Evolutionary conservation across 2,797 vertebrate species (phyloP).

Genomic region (Thunnus albacares): DNA sequence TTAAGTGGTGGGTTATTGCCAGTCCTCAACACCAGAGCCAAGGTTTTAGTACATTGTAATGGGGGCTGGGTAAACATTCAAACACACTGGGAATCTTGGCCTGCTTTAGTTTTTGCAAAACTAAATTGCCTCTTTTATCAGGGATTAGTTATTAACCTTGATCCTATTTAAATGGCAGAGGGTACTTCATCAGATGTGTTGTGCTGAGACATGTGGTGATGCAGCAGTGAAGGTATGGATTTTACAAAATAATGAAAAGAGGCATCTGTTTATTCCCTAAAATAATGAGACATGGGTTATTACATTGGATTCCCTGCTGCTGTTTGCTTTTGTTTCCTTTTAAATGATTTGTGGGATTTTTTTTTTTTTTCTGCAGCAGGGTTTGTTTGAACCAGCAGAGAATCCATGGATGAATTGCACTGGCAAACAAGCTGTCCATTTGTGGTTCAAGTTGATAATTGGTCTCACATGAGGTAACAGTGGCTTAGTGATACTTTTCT

Average conservation of each 20-base stretch:
- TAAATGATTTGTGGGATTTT: slow-evolving; percentile 65
- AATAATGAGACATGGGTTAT: slow-evolving; percentile 52
- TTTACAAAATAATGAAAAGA: slow-evolving; percentile 33
- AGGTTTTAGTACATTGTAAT: slow-evolving; percentile 78
- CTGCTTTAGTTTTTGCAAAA: slow-evolving; percentile 57
- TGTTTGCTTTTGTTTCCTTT: slow-evolving; percentile 59
- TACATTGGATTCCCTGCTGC: slow-evolving; percentile 43
- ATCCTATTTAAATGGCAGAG: slow-evolving; percentile 41
- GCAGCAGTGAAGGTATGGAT: slow-evolving; percentile 27
- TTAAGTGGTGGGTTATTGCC: slow-evolving; percentile 83
- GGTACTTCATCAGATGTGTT: slow-evolving; percentile 11
- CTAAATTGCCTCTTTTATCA: slow-evolving; percentile 52
- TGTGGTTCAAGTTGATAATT: slow-evolving; percentile 61
- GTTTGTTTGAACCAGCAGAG: slow-evolving; percentile 50
- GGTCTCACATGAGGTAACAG: slow-evolving; percentile 52
- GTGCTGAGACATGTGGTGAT: background rate
- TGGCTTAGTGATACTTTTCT: slow-evolving; percentile 49
- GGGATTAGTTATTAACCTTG: slow-evolving; percentile 64
- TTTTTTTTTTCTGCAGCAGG: slow-evolving; percentile 17
- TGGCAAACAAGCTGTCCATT: slow-evolving; percentile 53
- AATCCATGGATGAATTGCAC: slow-evolving; percentile 35
- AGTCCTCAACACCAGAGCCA: slow-evolving; percentile 80
- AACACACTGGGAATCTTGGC: slow-evolving; percentile 61
- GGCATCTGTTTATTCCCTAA: slow-evolving; percentile 41
- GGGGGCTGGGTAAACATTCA: slow-evolving; percentile 69